Conservation (phyloP, 35 echinoderm and acorn worm genomes). For the Apostichopus californicus region DNA sequence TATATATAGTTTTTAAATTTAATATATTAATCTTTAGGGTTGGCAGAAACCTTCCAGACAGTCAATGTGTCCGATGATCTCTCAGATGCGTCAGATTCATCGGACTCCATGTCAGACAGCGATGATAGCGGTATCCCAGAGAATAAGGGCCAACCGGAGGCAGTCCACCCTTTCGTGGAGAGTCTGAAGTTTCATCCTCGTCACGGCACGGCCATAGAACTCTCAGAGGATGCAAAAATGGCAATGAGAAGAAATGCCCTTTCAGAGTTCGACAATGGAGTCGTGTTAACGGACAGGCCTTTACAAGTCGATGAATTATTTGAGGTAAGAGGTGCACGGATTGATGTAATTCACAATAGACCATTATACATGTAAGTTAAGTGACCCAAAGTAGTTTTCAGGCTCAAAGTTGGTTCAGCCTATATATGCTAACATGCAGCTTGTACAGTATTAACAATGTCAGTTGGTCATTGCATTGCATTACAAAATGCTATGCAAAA, state of each 20-base stretch:
- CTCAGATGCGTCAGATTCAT: slow-evolving; percentile 46
- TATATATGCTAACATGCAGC: too few relatives aligned
- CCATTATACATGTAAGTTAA: too few relatives aligned
- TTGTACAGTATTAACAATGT: too few relatives aligned
- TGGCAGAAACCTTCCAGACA: slow-evolving; percentile 52
- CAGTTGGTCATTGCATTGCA: too few relatives aligned
- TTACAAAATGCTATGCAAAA: too few relatives aligned
- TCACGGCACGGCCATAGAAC: slow-evolving; percentile 75
- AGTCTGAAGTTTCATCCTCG: slow-evolving; percentile 72
- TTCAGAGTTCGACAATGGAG: slow-evolving; percentile 97
- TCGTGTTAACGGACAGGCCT: slow-evolving; percentile 90
- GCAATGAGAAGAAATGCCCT: slow-evolving; percentile 84
- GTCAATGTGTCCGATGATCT: not conserved
- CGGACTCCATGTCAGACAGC: slow-evolving; percentile 48
- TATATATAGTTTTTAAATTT: not conserved
- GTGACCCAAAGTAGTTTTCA: too few relatives aligned
- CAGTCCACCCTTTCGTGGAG: slow-evolving; percentile 37
- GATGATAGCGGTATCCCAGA: slow-evolving; percentile 28
- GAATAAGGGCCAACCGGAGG: not conserved
- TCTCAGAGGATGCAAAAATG: slow-evolving; percentile 57
- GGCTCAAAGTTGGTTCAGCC: too few relatives aligned
- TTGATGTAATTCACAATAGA: too few relatives aligned
- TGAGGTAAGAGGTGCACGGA: slow-evolving; percentile 63
- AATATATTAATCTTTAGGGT: not conserved
- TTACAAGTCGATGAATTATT: slow-evolving; percentile 90